phyloP scores from a whole-genome alignment of 2,113 vertebrate species.

The Hyperopisus bebe region DNA sequence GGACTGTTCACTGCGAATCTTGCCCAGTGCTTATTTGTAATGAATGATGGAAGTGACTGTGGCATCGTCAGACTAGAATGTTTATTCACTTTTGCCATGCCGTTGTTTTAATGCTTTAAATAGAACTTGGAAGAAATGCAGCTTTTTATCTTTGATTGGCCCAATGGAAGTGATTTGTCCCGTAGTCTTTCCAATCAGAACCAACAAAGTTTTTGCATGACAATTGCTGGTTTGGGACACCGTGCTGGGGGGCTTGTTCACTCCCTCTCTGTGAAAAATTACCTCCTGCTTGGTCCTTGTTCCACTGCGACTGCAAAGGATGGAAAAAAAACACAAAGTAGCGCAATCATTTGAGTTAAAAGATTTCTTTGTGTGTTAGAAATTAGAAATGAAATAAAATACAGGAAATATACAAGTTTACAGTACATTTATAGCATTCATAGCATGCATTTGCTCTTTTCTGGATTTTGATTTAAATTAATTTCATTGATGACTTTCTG shows the following conservation, averaged over 20 bases:
- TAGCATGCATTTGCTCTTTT: not conserved
- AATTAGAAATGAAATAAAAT: not conserved
- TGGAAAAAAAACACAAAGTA: not conserved
- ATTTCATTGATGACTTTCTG: not conserved
- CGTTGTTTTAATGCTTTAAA: constrained; percentile 57
- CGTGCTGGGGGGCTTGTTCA: not conserved
- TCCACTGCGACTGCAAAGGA: not conserved
- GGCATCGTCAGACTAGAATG: constrained; percentile 54
- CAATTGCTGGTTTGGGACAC: not conserved
- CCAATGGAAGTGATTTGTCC: constrained; percentile 51
- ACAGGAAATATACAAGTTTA: not conserved
- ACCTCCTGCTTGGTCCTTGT: not conserved
- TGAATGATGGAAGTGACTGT: constrained; percentile 62
- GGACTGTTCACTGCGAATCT: constrained; percentile 37
- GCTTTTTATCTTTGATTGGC: constrained; percentile 50
- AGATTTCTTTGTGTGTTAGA: not conserved
- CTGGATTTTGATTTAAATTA: not conserved
- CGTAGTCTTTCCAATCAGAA: not conserved
- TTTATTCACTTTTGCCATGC: constrained; percentile 51
- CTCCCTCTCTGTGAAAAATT: not conserved
- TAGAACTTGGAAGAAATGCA: constrained; percentile 43
- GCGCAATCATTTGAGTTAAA: not conserved
- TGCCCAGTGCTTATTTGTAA: constrained; percentile 38
- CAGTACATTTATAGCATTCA: not conserved
- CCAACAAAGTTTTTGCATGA: not conserved